These are phyloP conservation scores for Scolanthus callimorphus DNA, from an alignment of 92 coral and sea anemone genomes.

Conservation along the genomic window DNA sequence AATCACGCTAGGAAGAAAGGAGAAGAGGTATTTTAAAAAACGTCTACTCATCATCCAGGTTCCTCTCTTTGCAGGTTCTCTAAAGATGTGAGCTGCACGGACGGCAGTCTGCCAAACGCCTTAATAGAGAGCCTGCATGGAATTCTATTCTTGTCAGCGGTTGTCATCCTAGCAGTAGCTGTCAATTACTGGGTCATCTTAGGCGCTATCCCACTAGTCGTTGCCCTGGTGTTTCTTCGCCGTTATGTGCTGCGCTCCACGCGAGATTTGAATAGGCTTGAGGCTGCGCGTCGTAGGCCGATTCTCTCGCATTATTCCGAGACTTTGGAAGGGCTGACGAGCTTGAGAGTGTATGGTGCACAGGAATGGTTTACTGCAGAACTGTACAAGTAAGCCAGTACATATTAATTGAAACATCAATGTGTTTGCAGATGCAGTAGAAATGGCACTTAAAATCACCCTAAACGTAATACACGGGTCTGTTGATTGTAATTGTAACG, in stretches of 20 bases:
- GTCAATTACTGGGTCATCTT: conserved; percentile 43
- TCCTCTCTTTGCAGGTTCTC: conserved; percentile 30
- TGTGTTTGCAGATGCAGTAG: too few species aligned
- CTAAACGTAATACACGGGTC: too few species aligned
- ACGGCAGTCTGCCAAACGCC: conserved; percentile 30
- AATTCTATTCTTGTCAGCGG: conserved; percentile 13
- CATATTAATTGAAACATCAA: too few species aligned
- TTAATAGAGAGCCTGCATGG: conserved; percentile 15
- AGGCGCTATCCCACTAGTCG: conserved; percentile 26
- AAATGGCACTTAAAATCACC: too few species aligned
- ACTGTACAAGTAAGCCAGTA: conserved; percentile 35
- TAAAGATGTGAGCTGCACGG: conserved; percentile 36
- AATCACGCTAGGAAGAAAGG: too few species aligned
- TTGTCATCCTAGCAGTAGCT: conserved; percentile 19
- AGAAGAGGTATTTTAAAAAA: too few species aligned
- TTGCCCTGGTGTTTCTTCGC: conserved; percentile 6
- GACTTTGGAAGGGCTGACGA: conserved; percentile 30
- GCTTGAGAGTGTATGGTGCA: conserved; percentile 27
- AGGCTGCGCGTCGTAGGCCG: conserved; percentile 20
- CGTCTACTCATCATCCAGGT: too few species aligned
- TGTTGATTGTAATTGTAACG: too few species aligned
- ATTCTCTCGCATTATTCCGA: conserved; percentile 22
- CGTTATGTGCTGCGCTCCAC: conserved; percentile 34
- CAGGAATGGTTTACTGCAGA: conserved; percentile 12
- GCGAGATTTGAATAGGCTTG: conserved; percentile 45